phyloP scores from a whole-genome alignment of 2,797 vertebrate genomes.

The Brachyalestes nurse region DNA sequence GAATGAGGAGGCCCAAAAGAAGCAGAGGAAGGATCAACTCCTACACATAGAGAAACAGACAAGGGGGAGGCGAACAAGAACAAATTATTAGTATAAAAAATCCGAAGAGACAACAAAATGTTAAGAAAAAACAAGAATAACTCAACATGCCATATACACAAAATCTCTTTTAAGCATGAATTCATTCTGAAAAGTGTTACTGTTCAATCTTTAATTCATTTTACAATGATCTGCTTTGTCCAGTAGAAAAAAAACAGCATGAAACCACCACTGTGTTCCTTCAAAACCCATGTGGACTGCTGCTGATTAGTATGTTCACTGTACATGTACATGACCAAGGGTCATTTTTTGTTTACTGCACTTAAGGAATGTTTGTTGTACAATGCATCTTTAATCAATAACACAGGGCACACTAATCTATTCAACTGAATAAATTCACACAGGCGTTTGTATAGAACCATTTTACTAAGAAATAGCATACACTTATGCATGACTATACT shows the following conservation, averaged over 20 bases:
- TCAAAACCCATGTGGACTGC: neutral
- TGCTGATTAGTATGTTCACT: neutral
- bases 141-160: neutral
- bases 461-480: neutral
- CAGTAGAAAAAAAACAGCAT: too few relatives aligned
- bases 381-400: neutral
- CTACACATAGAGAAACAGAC: conserved; percentile 56
- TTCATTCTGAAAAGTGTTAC: neutral
- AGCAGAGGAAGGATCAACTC: conserved; percentile 80
- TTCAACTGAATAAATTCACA: too few relatives aligned
- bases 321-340: neutral
- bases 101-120: neutral
- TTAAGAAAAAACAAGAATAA: neutral
- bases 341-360: neutral
- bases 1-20: conserved; percentile 76
- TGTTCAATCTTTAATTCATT: neutral
- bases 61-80: neutral
- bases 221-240: neutral
- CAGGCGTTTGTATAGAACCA: neutral
- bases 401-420: neutral
- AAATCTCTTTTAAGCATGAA: neutral
- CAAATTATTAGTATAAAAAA: neutral
- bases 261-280: neutral
- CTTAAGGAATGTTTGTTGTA: neutral
- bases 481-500: too few relatives aligned